A percentile compares a stretch with the other conserved stretches of the same genome.
Conservation (phyloP, 2,888 invertebrate genomes). For the Ormyrus labotus region DNA sequence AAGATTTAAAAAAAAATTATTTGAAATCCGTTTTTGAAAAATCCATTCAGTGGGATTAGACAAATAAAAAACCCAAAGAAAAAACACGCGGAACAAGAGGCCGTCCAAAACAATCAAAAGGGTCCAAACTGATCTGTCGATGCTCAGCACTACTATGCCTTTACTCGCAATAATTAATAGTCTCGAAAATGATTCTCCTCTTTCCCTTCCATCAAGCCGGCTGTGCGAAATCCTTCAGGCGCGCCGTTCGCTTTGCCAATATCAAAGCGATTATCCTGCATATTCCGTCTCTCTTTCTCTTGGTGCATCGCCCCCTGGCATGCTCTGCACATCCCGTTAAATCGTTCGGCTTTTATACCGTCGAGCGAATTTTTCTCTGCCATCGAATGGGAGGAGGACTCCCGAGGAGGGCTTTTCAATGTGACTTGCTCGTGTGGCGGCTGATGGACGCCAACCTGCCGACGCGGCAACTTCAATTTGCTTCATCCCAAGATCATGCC, state of each 20-base stretch:
- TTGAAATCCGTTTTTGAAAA: too few species aligned
- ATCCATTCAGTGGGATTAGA: too few species aligned
- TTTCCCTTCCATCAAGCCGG: too few species aligned
- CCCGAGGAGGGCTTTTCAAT: slow-evolving; percentile 11
- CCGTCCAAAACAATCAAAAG: too few species aligned
- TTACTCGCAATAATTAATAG: too few species aligned
- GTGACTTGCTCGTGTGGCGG: slow-evolving; percentile 8
- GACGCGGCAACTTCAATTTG: slow-evolving; percentile 45
- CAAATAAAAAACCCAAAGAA: too few species aligned
- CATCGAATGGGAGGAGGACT: slow-evolving; percentile 1
- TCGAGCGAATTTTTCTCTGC: slow-evolving; percentile 39
- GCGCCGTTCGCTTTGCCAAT: neutral
- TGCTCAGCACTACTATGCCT: too few species aligned
- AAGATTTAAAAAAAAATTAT: too few species aligned
- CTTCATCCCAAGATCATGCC: slow-evolving; percentile 24
- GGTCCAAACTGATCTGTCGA: too few species aligned
- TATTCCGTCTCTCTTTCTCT: neutral
- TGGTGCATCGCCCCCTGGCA: neutral
- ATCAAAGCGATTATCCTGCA: slow-evolving; percentile 42
- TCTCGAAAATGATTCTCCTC: too few species aligned
- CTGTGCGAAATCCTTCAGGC: too few species aligned
- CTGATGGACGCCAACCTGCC: slow-evolving; percentile 34
- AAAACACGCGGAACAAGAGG: too few species aligned
- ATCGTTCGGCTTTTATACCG: slow-evolving; percentile 1
- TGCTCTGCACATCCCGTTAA: neutral